Percentiles rank a stretch among this genome's conserved stretches.
phyloP scores from a whole-genome alignment of 1,140 invertebrate species.

The Euwallacea fornicatus region DNA sequence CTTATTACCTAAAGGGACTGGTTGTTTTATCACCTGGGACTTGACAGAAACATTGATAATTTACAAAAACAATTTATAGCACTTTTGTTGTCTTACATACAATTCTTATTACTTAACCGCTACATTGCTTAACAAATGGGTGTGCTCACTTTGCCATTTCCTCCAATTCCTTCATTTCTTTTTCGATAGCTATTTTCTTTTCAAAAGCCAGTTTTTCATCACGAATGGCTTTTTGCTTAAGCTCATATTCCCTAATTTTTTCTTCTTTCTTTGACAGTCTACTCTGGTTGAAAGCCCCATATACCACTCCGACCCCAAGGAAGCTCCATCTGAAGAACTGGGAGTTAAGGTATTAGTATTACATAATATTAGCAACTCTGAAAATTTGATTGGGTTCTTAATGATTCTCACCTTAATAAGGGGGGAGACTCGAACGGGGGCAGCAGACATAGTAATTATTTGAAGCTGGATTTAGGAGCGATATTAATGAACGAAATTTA shows the following conservation, averaged over 20 bases:
- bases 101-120: too few relatives aligned
- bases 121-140: too few relatives aligned
- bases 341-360: neutral
- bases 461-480: too few relatives aligned
- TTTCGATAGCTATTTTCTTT: constrained; percentile 60
- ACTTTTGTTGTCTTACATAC: too few relatives aligned
- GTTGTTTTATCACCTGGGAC: too few relatives aligned
- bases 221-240: constrained; percentile 64
- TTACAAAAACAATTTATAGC: too few relatives aligned
- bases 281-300: constrained; percentile 70
- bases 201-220: constrained; percentile 71
- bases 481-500: too few relatives aligned
- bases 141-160: constrained; percentile 41
- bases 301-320: constrained; percentile 65
- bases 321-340: constrained; percentile 76
- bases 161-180: constrained; percentile 52
- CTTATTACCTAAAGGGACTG: too few relatives aligned
- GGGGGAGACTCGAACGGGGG: constrained; percentile 71
- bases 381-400: constrained; percentile 12
- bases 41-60: too few relatives aligned
- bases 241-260: constrained; percentile 64
- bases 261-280: constrained; percentile 68
- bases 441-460: constrained; percentile 31
- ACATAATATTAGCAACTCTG: neutral
- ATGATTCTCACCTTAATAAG: constrained; percentile 65